Conservation (phyloP, 2,113 vertebrate genomes). For the Eretmodus cyanostictus region DNA sequence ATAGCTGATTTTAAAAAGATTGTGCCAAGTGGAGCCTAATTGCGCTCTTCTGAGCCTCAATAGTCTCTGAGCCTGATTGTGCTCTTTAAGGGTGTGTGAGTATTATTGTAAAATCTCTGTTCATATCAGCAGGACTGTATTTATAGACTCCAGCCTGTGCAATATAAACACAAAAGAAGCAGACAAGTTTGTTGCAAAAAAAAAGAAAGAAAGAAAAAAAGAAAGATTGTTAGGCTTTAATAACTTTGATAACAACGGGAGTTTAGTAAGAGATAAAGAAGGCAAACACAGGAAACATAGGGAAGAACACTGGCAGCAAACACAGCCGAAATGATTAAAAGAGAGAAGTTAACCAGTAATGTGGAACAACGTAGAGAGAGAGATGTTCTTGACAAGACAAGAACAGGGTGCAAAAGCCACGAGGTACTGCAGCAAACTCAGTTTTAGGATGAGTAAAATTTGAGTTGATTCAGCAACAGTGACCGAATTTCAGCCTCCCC, state of each 20-base stretch:
- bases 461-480: neutral
- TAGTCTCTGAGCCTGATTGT: conserved; percentile 38
- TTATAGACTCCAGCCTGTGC: neutral
- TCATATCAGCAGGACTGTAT: neutral
- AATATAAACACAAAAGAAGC: neutral
- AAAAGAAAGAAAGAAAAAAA: neutral
- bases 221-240: neutral
- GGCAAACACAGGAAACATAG: neutral
- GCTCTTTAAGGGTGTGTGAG: neutral
- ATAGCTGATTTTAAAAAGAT: neutral
- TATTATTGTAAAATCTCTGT: neutral
- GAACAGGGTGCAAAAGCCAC: neutral
- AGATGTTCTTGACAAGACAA: neutral
- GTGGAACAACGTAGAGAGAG: fast-evolving
- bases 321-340: neutral
- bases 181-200: fast-evolving
- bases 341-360: neutral
- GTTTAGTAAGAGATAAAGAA: neutral
- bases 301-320: neutral
- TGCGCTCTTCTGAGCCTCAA: neutral
- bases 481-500: neutral
- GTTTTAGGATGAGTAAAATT: neutral
- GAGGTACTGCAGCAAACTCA: fast-evolving
- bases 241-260: fast-evolving
- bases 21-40: neutral